These are phyloP conservation scores for Caerostris darwini DNA, from an alignment of 1,140 invertebrate species.

Conservation along the genomic window DNA sequence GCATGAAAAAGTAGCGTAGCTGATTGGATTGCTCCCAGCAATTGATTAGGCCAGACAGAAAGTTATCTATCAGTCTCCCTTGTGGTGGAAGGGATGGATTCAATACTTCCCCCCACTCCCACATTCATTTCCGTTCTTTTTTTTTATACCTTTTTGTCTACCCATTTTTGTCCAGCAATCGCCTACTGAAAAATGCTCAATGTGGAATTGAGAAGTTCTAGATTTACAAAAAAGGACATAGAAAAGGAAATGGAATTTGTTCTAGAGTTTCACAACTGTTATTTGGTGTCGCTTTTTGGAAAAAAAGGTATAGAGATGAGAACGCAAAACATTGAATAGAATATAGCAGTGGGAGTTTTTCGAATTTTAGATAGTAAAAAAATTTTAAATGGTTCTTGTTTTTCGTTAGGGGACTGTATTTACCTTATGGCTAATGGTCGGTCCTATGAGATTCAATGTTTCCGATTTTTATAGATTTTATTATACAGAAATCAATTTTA, in stretches of 20 bases:
- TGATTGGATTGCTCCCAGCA: background rate
- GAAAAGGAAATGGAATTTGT: constrained; percentile 35
- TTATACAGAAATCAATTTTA: too few species aligned
- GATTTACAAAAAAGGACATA: background rate
- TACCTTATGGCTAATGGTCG: too few species aligned
- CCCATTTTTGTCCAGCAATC: background rate
- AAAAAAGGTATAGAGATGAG: background rate
- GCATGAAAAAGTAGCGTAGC: constrained; percentile 9
- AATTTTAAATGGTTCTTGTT: background rate
- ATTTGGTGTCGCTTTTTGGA: background rate
- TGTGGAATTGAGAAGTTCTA: constrained; percentile 1
- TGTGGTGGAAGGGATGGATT: too few species aligned
- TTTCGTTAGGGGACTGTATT: too few species aligned
- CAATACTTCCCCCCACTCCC: too few species aligned
- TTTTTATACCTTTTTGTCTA: background rate
- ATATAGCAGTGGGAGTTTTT: background rate
- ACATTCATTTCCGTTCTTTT: too few species aligned
- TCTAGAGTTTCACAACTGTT: constrained; percentile 12
- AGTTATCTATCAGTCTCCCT: background rate
- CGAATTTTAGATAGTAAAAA: too few species aligned
- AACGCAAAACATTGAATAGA: background rate
- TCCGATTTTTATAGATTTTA: too few species aligned
- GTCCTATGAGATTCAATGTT: too few species aligned
- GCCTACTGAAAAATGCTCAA: background rate
- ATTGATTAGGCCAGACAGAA: background rate